Base-by-base conservation (phyloP, 2,113 vertebrate species). In the Prunella himalayana region DNA sequence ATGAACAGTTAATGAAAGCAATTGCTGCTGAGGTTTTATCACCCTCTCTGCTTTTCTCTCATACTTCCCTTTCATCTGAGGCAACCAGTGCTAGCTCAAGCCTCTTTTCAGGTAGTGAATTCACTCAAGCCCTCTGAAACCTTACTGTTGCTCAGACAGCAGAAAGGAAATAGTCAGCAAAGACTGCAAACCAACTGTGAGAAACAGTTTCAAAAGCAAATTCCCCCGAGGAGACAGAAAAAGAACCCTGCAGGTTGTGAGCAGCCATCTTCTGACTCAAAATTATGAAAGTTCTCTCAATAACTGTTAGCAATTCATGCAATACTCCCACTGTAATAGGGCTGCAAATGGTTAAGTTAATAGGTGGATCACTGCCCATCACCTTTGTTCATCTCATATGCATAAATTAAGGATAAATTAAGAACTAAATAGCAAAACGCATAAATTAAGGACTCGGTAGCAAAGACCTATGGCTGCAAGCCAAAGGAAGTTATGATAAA, bases 111-210 rank as follows among this genome's bases (percentile, higher is more conserved):
- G 66, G 50, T 35, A 30, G 3, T 6, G 0, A 70, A 72, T 80
- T 76, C 78, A 85, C 42, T 80, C 24, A n/a, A 54, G 33, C 27
- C 30, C 44, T 86, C 91, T 59, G 54, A 92, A 49, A 90, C 24
- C 16, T 54, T 35, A 61, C 30, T 11, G 13, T 56, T 91, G 33
- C n/a, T 79, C 84, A 87, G 47, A 28, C 0, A 80, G 63, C 61
- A 87, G 66, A 53, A 82, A 68, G 65, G 44, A 91, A 91, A 78
- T 66, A 42, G 92, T 24, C 44, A 84, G 37, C 57, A 69, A 86
- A 82, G 56, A 49, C 57, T 65, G 51, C 44, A 75, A 84, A 86
- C 2, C 27, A 54, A 23, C 16, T 39, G 33, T 45, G 31, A 92
- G 65, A 79, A 96, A 78, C 13, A 73, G 18, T 56, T 94, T 79